A percentile compares a stretch with the other conserved stretches of the same genome.
Evolutionary conservation across 2,113 vertebrate species (phyloP).

Genomic region (Tragelaphus scriptus): DNA sequence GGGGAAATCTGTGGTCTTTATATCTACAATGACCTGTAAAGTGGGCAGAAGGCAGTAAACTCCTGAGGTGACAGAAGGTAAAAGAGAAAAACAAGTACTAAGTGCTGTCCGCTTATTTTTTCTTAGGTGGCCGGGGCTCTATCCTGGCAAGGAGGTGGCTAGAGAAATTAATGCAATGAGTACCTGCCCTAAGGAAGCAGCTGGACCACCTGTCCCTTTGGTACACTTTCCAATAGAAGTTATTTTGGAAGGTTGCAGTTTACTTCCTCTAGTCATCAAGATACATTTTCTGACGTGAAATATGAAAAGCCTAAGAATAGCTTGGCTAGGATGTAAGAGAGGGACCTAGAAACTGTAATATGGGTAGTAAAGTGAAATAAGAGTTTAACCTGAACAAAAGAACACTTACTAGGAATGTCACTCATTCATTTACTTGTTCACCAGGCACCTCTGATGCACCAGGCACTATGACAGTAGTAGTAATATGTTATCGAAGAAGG

Average conservation of each 20-base stretch:
- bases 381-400: background rate
- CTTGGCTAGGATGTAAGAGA: background rate
- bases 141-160: background rate
- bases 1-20: background rate
- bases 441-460: background rate
- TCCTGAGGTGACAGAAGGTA: background rate
- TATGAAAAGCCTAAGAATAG: background rate
- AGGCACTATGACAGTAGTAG: background rate
- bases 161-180: background rate
- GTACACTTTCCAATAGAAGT: background rate
- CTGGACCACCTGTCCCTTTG: background rate
- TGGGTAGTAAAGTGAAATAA: background rate
- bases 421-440: background rate
- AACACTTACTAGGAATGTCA: background rate
- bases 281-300: slow-evolving; percentile 8
- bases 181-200: background rate
- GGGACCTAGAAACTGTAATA: background rate
- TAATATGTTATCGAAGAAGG: background rate
- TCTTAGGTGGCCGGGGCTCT: background rate
- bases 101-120: background rate
- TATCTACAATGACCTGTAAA: background rate
- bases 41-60: background rate
- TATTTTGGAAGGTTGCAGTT: slow-evolving; percentile 1
- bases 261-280: slow-evolving; percentile 1
- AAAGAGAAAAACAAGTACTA: background rate